Conservation (phyloP, 2,113 vertebrate species). For the Sus scrofa region T2T-Sscrofa CM000824.6:90138501-90139000, state of each 20-base stretch:
- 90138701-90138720: background rate
- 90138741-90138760: background rate
- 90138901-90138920: background rate
- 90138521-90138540: background rate
- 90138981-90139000: background rate
- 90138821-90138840: background rate
- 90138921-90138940: background rate
- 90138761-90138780: background rate
- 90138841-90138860: background rate
- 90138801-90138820: background rate
- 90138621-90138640: background rate
- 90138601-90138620: background rate
- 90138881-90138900: background rate
- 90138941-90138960: constrained; percentile 22
- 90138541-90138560: background rate
- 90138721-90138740: background rate
- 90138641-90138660: background rate
- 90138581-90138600: background rate
- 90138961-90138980: background rate
- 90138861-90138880: background rate
- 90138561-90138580: background rate
- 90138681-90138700: background rate
- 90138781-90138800: background rate
- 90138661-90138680: background rate
- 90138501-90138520: background rate